phyloP scores from a whole-genome alignment of 2,797 vertebrate genomes.

The Salarias fasciatus region DNA sequence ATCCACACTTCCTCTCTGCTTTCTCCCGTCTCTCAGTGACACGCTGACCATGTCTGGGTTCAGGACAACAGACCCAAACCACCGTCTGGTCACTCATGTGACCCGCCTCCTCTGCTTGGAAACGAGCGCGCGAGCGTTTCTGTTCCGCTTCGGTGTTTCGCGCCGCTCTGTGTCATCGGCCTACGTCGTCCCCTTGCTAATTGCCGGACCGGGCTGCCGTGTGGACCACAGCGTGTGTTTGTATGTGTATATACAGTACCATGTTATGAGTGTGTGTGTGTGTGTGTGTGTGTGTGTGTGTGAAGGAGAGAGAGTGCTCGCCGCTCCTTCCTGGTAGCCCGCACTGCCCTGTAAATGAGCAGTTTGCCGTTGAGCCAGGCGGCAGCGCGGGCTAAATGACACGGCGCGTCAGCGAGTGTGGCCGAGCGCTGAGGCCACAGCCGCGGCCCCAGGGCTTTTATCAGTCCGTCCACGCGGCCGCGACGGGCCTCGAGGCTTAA shows the following conservation, averaged over 20 bases:
- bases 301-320: conserved; percentile 52
- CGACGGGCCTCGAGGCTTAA: conserved; percentile 76
- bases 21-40: conserved; percentile 69
- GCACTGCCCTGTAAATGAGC: conserved; percentile 85
- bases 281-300: conserved; percentile 41
- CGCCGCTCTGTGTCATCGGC: conserved; percentile 19
- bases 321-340: conserved; percentile 78
- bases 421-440: conserved; percentile 81
- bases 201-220: conserved; percentile 63
- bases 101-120: conserved; percentile 51
- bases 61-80: conserved; percentile 75
- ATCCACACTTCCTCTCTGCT: conserved; percentile 74
- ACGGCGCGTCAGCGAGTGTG: conserved; percentile 81
- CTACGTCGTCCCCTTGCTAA: conserved; percentile 63
- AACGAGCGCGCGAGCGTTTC: conserved; percentile 32
- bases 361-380: conserved; percentile 81
- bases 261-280: conserved; percentile 55
- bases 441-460: conserved; percentile 81
- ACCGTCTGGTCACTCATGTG: conserved; percentile 82
- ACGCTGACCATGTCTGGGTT: conserved; percentile 73
- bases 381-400: conserved; percentile 83
- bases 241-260: conserved; percentile 69
- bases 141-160: conserved; percentile 46
- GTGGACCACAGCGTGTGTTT: conserved; percentile 67
- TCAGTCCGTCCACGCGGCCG: conserved; percentile 78